Base-by-base conservation (phyloP, 2,797 vertebrate genomes). In the Mallotus villosus region DNA sequence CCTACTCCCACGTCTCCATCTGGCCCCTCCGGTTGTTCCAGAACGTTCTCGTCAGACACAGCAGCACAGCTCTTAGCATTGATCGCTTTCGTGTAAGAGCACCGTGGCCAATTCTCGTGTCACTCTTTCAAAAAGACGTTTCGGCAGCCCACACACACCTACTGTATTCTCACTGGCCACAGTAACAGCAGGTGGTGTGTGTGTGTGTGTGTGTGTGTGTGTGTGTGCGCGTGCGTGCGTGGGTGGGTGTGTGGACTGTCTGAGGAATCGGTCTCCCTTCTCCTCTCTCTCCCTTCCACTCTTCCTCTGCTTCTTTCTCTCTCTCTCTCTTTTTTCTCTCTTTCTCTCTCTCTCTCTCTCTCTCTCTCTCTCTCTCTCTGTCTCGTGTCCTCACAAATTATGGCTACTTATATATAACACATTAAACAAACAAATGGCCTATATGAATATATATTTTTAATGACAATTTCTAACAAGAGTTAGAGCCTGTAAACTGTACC, bases 391-490 rank as follows among this genome's bases (percentile, higher is more conserved):
- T 86, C 79, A 85, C 85, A 84, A 86, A 87, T 81, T 81, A 81
- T 86, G 86, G 75, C 77, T 84, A 84, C 84, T 74, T 88, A 58
- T 77, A 63, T 67, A 67, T 67, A 73, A 73, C 82, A 89, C 82
- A 83, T 87, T 88, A 84, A 89, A 86, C 80, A 80, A 84, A 88
- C 85, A 87, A 85, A 89, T 88, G 83, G 84, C 88, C 84, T 87
- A 87, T 87, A 91, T 89, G 88, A 86, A 89, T 71, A 74, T 81
- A 91, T 92, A 85, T 91, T 92, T 92, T 91, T 90, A 91, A 91
- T 88, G 85, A 88, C 84, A 80, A 89, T 91, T 91, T 92, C 87
- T 91, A 89, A 90, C 75, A 84, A 88, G 72, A 68, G 83, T 88
- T 84, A 86, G 85, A 81, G 88, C 89, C 83, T 91, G 87, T 91